Evolutionary conservation across 2,888 invertebrate genomes (phyloP), one percentile per base, ranked within the genome.

Genomic region (Nymphalis c-album): DNA sequence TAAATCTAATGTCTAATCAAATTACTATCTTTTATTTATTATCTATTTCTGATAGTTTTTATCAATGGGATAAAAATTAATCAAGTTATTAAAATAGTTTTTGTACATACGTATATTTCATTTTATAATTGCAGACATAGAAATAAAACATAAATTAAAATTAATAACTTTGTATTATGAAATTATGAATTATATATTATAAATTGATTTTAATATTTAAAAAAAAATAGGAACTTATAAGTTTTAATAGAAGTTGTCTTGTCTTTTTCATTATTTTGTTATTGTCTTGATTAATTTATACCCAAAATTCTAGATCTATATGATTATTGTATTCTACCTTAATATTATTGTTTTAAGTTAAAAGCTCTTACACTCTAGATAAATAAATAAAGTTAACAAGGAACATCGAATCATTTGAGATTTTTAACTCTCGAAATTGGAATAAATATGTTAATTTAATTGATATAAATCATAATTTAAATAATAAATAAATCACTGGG

Each of bases 1-100:
- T 31, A 31, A 31, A 31, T 31, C 6, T 31, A 31, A 31, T 31
- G 10, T 18, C 57, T 40, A 57, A 18, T 57, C 40, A 18, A 40
- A 35, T 57, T 40, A 31, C 40, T 57, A 35, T 57, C 22, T 26
- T n/a, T 13, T 31, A n/a, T 22, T 22, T 55, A 31, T 55, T 55
- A 35, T 31, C 31, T 31, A 55, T 17, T 10, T 55, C 31, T n/a
- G 31, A 26, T 53, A 53, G 26, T 26, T 53, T 26, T 26, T 53
- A 26, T 50, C 50, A 18, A 50, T 50, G 50, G 18, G 20, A 50
- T 53, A 22, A 53, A 26, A 53, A 53, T 53, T 53, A 22, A 53
- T 17, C 53, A 53, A 26, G 53, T 13, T 13, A 13, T 40, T 2
- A 40, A 40, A 13, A 13, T 13, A 10, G 8, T 7, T 10, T 40